phyloP scores from a whole-genome alignment of 2,113 vertebrate genomes.

The Anthoscopus minutus region DNA sequence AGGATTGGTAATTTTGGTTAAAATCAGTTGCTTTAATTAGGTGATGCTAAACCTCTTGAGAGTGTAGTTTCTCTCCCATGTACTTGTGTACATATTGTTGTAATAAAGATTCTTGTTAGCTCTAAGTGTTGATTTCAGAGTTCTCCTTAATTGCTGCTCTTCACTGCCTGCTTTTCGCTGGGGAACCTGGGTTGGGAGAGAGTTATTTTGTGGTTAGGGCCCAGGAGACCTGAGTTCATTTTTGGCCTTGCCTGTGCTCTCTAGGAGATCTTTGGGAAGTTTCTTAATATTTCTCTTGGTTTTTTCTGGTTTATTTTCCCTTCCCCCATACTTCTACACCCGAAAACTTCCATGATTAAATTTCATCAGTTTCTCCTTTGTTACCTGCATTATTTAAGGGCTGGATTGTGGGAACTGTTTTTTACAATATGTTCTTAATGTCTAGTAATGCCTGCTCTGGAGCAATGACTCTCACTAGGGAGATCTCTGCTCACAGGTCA shows the following conservation, averaged over 20 bases:
- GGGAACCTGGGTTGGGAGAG: background rate
- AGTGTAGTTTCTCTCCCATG: background rate
- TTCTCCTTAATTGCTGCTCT: slow-evolving; percentile 37
- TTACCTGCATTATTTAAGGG: background rate
- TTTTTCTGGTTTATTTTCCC: background rate
- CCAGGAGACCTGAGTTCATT: slow-evolving; percentile 27
- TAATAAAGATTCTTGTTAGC: slow-evolving; percentile 47
- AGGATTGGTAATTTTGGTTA: background rate
- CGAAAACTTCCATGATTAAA: background rate
- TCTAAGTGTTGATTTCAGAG: slow-evolving; percentile 42
- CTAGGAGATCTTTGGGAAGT: slow-evolving; percentile 8
- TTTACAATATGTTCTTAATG: background rate
- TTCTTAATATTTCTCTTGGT: slow-evolving; percentile 7
- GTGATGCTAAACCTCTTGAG: background rate
- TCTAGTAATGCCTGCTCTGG: background rate
- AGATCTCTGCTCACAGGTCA: background rate
- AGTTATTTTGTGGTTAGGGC: slow-evolving; percentile 40
- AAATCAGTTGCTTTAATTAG: slow-evolving; percentile 3
- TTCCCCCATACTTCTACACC: background rate
- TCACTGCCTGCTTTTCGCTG: slow-evolving; percentile 41
- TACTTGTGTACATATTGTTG: slow-evolving; percentile 14
- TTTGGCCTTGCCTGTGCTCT: slow-evolving; percentile 12
- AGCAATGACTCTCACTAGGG: background rate
- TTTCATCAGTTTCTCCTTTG: background rate
- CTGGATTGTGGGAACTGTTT: background rate